phyloP scores from a whole-genome alignment of 2,888 invertebrate species.

The Polydrusus tereticollis region DNA sequence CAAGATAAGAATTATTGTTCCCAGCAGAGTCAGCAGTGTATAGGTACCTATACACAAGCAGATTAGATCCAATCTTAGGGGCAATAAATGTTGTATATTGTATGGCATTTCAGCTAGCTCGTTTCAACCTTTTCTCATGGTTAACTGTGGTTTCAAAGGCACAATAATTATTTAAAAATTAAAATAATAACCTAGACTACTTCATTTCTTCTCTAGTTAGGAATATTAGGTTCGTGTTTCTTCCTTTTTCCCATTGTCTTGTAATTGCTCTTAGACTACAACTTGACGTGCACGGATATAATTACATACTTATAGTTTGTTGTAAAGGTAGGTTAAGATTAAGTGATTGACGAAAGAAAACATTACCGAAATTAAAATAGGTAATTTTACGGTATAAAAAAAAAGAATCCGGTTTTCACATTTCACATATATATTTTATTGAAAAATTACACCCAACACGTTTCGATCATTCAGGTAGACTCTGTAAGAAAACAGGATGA shows the following conservation, averaged over 20 bases:
- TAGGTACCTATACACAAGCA: background rate
- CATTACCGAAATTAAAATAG: background rate
- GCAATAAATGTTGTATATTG: constrained; percentile 36
- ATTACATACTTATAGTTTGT: background rate
- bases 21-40: constrained; percentile 33
- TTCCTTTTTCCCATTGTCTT: constrained; percentile 26
- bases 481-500: too few relatives aligned
- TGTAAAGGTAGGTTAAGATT: background rate
- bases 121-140: constrained; percentile 32
- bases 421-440: too few relatives aligned
- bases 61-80: constrained; percentile 42
- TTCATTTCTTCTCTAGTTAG: constrained; percentile 19
- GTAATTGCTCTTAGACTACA: background rate
- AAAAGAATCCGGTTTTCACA: too few relatives aligned
- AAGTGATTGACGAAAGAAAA: background rate
- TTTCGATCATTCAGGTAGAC: too few relatives aligned
- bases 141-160: constrained; percentile 24
- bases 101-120: constrained; percentile 12
- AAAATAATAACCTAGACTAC: constrained; percentile 37
- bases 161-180: constrained; percentile 37
- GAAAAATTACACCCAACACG: too few relatives aligned
- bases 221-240: constrained; percentile 3
- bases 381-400: too few relatives aligned
- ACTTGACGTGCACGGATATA: background rate
- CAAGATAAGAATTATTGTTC: constrained; percentile 30